Evolutionary conservation across 2,888 invertebrate species (phyloP).

Genomic region (Amphiduros pacificus): DNA sequence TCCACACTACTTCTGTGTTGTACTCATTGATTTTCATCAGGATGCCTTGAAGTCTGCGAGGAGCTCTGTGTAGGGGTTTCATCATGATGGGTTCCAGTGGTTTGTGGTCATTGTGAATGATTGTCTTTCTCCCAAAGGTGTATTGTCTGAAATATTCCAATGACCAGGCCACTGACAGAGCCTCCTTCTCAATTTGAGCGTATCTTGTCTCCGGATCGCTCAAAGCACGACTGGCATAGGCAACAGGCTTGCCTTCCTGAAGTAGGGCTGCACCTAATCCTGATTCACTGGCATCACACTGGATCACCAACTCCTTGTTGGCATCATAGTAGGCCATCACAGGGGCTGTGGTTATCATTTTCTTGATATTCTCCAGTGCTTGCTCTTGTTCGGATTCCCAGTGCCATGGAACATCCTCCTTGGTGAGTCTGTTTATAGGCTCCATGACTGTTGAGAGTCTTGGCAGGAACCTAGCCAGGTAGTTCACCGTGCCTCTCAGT

Average conservation of each 20-base stretch:
- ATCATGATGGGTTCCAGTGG: constrained; percentile 24
- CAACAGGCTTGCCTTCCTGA: constrained; percentile 33
- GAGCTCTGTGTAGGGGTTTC: constrained; percentile 15
- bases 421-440: constrained; percentile 18
- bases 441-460: constrained; percentile 14
- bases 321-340: constrained; percentile 17
- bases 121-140: constrained; percentile 30
- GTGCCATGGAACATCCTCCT: constrained; percentile 13
- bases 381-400: constrained; percentile 19
- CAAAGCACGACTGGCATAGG: constrained; percentile 35
- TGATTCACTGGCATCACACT: constrained; percentile 11
- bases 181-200: constrained; percentile 35
- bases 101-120: constrained; percentile 35
- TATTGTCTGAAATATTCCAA: constrained; percentile 32
- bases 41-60: constrained; percentile 22
- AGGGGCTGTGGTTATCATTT: neutral
- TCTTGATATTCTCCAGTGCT: neutral
- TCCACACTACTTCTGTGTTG: constrained; percentile 17
- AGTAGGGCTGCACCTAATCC: constrained; percentile 35
- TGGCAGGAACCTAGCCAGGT: constrained; percentile 18
- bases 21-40: constrained; percentile 15
- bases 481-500: constrained; percentile 23
- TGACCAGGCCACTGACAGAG: constrained; percentile 31
- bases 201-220: constrained; percentile 33
- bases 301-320: neutral